Evolutionary conservation across 2,113 vertebrate species (phyloP), one percentile per base, ranked within the genome.

Genomic region (Puffinus mauretanicus): DNA sequence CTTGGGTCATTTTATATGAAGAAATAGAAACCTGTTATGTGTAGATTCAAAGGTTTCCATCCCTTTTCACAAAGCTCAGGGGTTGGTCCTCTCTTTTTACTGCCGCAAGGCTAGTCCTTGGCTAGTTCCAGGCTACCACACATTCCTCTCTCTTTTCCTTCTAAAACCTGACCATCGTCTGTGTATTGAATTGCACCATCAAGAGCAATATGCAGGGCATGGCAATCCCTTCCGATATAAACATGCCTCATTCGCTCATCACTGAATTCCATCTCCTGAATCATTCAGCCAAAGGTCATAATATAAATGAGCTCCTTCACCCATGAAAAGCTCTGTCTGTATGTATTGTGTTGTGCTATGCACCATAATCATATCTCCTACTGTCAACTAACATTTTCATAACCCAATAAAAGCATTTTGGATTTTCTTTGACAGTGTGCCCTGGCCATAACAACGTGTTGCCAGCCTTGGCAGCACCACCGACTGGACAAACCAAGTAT

Each of bases 181-280:
- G 24, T 67, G 7, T 13, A n/a, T 19, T 72, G 73, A 91, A 86
- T 11, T 67, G 18, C 51, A 75, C 19, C 32, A 78, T 47, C 51
- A 78, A 75, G 22, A 93, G 62, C 2, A 4, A 72, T 49, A 76
- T 29, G 13, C 44, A 88, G 40, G 49, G 54, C 36, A 61, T 32
- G 14, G 7, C 34, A 77, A 46, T 65, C 62, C 20, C 27, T 88
- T 72, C 47, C 34, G 57, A 4, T 40, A 61, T 34, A 80, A 82
- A 69, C 36, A 32, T 32, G 26, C 24, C 66, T 82, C 34, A 20
- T 73, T 92, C 82, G 65, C 18, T 71, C 67, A 62, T 54, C 54
- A 46, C 70, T 81, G 73, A 69, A 88, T 83, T 76, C 49, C 46
- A 69, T 77, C 90, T 82, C 85, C 58, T 65, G 66, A 96, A 88